Base-by-base conservation (phyloP, 2,888 invertebrate species). In the Chesias legatella region DNA sequence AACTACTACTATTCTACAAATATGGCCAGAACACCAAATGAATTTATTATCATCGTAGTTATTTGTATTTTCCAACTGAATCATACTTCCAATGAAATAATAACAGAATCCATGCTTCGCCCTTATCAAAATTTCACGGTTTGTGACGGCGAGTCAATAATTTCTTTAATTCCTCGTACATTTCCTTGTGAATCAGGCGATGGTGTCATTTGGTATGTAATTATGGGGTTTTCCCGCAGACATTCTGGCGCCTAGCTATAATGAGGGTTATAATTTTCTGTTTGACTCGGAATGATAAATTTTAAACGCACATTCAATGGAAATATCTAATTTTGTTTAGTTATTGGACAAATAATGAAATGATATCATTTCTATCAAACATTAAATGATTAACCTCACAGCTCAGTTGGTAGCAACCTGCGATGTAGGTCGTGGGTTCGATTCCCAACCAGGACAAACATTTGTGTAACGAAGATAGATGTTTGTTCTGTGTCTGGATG, bases 191-290 rank as follows among this genome's bases (percentile, higher is more conserved):
- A 26, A 8, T n/a, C n/a, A n/a, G n/a, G n/a, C 5, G 13, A 28
- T 17, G 10, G 27, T 35, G 42, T 42, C 34, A 29, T 42, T 46
- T 31, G 21, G 33, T 22, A n/a, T 10, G 8, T 38, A 34, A 42
- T 46, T 35, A 35, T 17, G 38, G 46, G 46, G 6, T 38, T 38
- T 47, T 25, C 42, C 46, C 9, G 1, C 27, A 38, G 35, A 35
- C 38, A 25, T 29, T 10, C 37, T 11, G 46, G 38, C 42, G 35
- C 25, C 36, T 36, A 11, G 24, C 9, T 22, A 42, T 30, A 42
- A 35, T 42, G n/a, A 24, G 21, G 31, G 30, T 5, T 17, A 17
- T 17, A 2, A 17, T 17, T 17, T 17, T n/a, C n/a, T 17, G 13
- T 17, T 17, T 17, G 13, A 17, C 5, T 17, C 2, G 40, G n/a